Base-by-base conservation (phyloP, 1,140 invertebrate genomes). In the Luehdorfia chinensis region DNA sequence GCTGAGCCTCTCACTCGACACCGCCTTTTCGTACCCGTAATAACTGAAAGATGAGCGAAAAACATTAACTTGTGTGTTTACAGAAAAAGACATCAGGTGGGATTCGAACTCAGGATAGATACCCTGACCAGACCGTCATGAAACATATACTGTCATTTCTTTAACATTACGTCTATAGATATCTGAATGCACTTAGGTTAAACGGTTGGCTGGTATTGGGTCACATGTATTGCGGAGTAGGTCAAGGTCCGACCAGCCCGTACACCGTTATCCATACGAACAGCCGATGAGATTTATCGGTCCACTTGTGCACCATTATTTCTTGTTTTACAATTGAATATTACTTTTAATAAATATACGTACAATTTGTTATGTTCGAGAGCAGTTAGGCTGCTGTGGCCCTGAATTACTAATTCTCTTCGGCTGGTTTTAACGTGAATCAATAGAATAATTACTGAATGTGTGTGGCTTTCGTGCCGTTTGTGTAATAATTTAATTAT, bases 201-300 rank as follows among this genome's bases (percentile, higher is more conserved):
- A 43, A 28, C 39, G 14, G 23, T 45, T 47, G 46, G 8, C 27
- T 43, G 14, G 56, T 60, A 67, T 59, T 54, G 32, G 63, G 55
- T 64, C 63, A 68, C 49, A 47, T 39, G 53, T 44, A 25, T 37
- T 34, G 56, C 6, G 8, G 14, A 64, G 55, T 73, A 9, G 67
- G 73, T 72, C 68, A 76, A 76, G 73, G 73, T 49, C 12, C 37
- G 15, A 32, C 19, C 27, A 30, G 31, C 49, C 47, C 28, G 45
- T 37, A 53, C 25, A 31, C 46, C 47, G 12, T 21, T 51, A 55
- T 45, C 41, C 41, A 57, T 50, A 55, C 52, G 49, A 46, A 34
- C 37, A 50, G n/a, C n/a, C n/a, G n/a, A n/a, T 50, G 50, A 71
- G 71, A 75, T 69, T 65, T 69, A 74, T 69, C 51, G 33, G 57